Percentiles rank a stretch among this genome's conserved stretches.
These are phyloP conservation scores for Pammene fasciana DNA, from an alignment of 2,888 invertebrate genomes.

Conservation along the genomic window DNA sequence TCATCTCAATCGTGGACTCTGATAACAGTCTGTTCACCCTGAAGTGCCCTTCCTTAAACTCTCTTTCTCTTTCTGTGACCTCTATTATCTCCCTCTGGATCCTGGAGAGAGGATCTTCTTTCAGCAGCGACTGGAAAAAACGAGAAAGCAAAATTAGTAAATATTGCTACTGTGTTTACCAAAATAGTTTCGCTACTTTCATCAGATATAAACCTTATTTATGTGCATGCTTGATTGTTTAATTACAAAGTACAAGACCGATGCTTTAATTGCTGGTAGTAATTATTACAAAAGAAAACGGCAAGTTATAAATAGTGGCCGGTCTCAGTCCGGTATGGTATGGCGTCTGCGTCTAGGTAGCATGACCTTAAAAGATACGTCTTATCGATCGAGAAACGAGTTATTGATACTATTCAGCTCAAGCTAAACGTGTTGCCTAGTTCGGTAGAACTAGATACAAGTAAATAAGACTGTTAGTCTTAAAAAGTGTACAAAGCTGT, in stretches of 20 bases:
- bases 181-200: slow-evolving; percentile 21
- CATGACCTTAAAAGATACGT: slow-evolving; percentile 42
- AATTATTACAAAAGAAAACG: slow-evolving; percentile 14
- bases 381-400: slow-evolving; percentile 41
- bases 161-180: background rate
- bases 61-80: slow-evolving; percentile 92
- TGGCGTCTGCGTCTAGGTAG: slow-evolving; percentile 26
- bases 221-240: slow-evolving; percentile 29
- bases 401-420: slow-evolving; percentile 37
- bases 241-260: slow-evolving; percentile 18
- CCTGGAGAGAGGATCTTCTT: slow-evolving; percentile 89
- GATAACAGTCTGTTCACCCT: slow-evolving; percentile 74
- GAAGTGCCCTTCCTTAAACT: slow-evolving; percentile 86
- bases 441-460: slow-evolving; percentile 24
- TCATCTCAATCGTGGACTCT: slow-evolving; percentile 77
- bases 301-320: slow-evolving; percentile 19
- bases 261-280: slow-evolving; percentile 14
- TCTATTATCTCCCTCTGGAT: slow-evolving; percentile 95
- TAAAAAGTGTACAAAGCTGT: background rate
- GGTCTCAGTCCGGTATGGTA: background rate
- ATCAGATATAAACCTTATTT: slow-evolving; percentile 29
- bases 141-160: slow-evolving; percentile 45
- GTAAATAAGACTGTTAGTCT: background rate
- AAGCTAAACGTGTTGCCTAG: slow-evolving; percentile 28
- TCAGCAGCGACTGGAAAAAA: slow-evolving; percentile 80